Evolutionary conservation across 2,113 vertebrate species (phyloP), one percentile per base, ranked within the genome.

Genomic region (Indri indri): DNA sequence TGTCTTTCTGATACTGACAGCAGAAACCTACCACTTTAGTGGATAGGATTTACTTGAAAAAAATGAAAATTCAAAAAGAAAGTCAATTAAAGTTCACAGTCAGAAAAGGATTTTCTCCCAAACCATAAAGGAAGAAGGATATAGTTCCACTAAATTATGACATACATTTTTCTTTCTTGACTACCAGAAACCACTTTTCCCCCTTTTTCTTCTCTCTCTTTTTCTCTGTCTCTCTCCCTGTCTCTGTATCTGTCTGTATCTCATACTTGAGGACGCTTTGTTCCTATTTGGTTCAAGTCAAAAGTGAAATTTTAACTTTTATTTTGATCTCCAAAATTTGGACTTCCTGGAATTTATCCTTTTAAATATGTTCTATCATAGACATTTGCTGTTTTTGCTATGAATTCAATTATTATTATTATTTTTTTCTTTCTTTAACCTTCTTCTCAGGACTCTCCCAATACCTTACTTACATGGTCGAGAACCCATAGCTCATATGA

Each of bases 31-130:
- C 47, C 40, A 37, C 42, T 77, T 68, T 34, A 42, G 66, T 37
- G n/a, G 47, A 47, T 30, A 47, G 50, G 14, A 90, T 90, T 88
- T 93, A 50, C 70, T 37, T 83, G 52, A 32, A 73, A 85, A 85
- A 88, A 59, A 57, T 9, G 22, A 88, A 87, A 77, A 73, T 92
- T 81, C 30, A 42, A 18, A 79, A 82, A 70, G 16, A n/a, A 85
- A 90, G 89, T 82, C 34, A 77, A 18, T 84, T 74, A 91, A 74
- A 93, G 91, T 68, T 89, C n/a, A 73, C 14, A 73, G 7, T 81
- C 76, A 80, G 74, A 79, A 96, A 96, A 88, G 50, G 7, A 27
- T 90, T 95, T 94, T 71, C 22, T 95, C 83, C 14, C n/a, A 91
- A 93, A 82, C 16, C 8, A 17, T 37, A 73, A 73, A 30, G 57